Conservation (phyloP, 2,888 invertebrate genomes). For the Scaptomyza polygonia region DNA sequence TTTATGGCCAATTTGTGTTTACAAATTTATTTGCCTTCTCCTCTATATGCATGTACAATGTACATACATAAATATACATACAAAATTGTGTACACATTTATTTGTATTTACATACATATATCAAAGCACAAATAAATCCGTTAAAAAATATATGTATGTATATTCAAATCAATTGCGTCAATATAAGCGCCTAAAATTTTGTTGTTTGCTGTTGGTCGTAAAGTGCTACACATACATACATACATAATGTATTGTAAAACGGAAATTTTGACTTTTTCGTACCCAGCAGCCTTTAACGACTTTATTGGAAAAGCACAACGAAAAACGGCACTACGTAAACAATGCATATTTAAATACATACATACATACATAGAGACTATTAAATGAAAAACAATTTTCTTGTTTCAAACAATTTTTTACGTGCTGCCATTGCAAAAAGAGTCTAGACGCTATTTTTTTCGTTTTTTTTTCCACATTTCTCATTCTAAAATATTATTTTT, state of each 20-base stretch:
- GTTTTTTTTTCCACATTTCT: constrained; percentile 1
- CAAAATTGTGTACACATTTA: not conserved
- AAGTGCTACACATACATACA: constrained; percentile 51
- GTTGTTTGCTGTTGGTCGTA: constrained; percentile 49
- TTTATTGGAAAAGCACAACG: constrained; percentile 54
- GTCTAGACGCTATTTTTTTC: constrained; percentile 61
- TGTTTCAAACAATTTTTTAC: constrained; percentile 25
- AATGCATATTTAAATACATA: constrained; percentile 15
- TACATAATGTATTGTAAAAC: constrained; percentile 57
- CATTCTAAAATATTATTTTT: constrained; percentile 28
- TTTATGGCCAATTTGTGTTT: constrained; percentile 57
- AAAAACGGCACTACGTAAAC: constrained; percentile 47
- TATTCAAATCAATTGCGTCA: constrained; percentile 75
- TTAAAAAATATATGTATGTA: no score
- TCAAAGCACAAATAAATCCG: constrained; percentile 60
- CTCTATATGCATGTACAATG: constrained; percentile 1
- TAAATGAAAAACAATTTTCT: constrained; percentile 28
- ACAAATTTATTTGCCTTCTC: constrained; percentile 32
- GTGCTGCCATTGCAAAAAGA: constrained; percentile 18
- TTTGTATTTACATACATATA: constrained; percentile 27
- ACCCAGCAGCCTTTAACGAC: constrained; percentile 65
- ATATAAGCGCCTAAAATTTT: constrained; percentile 59
- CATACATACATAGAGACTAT: not conserved
- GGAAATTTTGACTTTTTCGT: constrained; percentile 49
- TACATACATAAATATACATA: not conserved